Percentiles rank a stretch among this genome's conserved stretches.
Evolutionary conservation across 2,888 invertebrate genomes (phyloP).

Genomic region (Drosophila quinaria): DNA sequence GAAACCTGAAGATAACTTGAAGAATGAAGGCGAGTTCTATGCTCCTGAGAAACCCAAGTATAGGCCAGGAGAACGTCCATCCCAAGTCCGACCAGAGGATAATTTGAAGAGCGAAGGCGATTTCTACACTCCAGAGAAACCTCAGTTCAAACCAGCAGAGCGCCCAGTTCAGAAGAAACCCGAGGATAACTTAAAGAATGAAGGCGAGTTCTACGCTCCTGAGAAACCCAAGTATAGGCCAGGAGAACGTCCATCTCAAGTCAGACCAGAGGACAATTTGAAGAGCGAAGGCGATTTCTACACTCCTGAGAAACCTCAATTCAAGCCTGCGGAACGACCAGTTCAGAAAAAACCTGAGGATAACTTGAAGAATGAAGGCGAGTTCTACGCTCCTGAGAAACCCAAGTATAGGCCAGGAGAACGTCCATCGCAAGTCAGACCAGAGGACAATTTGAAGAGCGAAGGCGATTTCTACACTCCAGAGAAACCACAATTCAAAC

Average conservation of each 20-base stretch:
- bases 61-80: slow-evolving; percentile 77
- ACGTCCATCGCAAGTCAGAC: slow-evolving; percentile 86
- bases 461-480: slow-evolving; percentile 87
- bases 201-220: slow-evolving; percentile 12
- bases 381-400: slow-evolving; percentile 84
- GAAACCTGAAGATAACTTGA: slow-evolving; percentile 73
- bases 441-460: slow-evolving; percentile 88
- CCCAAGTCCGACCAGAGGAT: slow-evolving; percentile 86
- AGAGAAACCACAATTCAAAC: slow-evolving; percentile 85
- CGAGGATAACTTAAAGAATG: slow-evolving; percentile 80
- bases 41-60: slow-evolving; percentile 82
- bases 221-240: slow-evolving; percentile 83
- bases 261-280: slow-evolving; percentile 10
- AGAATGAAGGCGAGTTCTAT: slow-evolving; percentile 31
- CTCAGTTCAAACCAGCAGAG: slow-evolving; percentile 86
- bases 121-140: slow-evolving; percentile 86
- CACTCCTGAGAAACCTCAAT: slow-evolving; percentile 83
- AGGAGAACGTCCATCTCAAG: slow-evolving; percentile 82
- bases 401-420: slow-evolving; percentile 86
- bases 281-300: slow-evolving; percentile 86
- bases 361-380: slow-evolving; percentile 88
- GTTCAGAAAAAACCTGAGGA: slow-evolving; percentile 87
- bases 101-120: slow-evolving; percentile 87
- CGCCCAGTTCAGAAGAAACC: slow-evolving; percentile 86
- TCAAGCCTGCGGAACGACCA: slow-evolving; percentile 86